A percentile compares a stretch with the other conserved stretches of the same genome.
Evolutionary conservation across 2,113 vertebrate genomes (phyloP).

Genomic region (Pluvianellus socialis): DNA sequence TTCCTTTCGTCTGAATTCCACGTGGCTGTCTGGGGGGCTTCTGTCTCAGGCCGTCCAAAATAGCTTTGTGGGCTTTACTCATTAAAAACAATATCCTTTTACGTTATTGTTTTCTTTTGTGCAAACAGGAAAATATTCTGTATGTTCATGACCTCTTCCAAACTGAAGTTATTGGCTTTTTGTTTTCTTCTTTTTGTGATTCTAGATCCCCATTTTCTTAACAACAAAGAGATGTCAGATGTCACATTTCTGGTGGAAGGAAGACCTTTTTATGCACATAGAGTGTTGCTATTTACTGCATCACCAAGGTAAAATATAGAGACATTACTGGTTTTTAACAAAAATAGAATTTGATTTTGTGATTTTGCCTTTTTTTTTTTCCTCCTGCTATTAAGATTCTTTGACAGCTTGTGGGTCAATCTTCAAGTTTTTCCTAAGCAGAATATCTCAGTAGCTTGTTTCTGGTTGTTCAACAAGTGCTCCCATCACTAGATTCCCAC

Average conservation of each 20-base stretch:
- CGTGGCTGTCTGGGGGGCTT: not conserved
- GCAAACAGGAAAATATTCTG: not conserved
- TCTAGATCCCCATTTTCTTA: conserved; percentile 96
- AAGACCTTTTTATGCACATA: conserved; percentile 95
- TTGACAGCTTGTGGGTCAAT: not conserved
- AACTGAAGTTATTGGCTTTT: not conserved
- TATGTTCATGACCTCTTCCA: not conserved
- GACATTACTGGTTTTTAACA: not conserved
- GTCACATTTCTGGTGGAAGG: conserved; percentile 97
- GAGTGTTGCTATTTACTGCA: conserved; percentile 95
- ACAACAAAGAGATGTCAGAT: conserved; percentile 99
- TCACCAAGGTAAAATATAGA: conserved; percentile 83
- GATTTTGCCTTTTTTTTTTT: not conserved
- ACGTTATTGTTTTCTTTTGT: not conserved
- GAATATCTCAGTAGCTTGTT: not conserved
- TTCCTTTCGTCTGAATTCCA: not conserved
- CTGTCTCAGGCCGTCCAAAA: not conserved
- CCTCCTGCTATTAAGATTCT: not conserved
- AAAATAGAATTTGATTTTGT: not conserved
- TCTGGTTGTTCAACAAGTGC: not conserved
- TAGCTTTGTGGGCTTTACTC: not conserved
- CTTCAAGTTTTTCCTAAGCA: not conserved
- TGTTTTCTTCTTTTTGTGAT: conserved; percentile 19
- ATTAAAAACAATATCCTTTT: not conserved
- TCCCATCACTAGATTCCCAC: not conserved